These are phyloP conservation scores for Acrobasis suavella DNA, from an alignment of 2,888 invertebrate genomes.

Conservation along the genomic window DNA sequence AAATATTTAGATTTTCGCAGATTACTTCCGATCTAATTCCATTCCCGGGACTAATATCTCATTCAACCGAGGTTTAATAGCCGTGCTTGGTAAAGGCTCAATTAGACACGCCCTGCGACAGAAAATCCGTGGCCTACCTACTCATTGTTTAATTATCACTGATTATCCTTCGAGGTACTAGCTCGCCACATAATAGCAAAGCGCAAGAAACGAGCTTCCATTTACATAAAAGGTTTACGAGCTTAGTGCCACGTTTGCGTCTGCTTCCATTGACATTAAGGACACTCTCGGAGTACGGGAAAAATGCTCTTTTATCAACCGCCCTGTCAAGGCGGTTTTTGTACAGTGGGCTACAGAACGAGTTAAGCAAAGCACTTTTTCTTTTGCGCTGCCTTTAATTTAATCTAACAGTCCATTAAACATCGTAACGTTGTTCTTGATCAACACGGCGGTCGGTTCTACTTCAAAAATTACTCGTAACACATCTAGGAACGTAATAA, in stretches of 20 bases:
- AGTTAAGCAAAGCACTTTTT: neutral
- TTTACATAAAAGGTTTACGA: conserved; percentile 55
- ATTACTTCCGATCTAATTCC: conserved; percentile 22
- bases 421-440: neutral
- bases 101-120: conserved; percentile 3
- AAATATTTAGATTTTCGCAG: conserved; percentile 27
- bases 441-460: neutral
- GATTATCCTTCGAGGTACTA: conserved; percentile 23
- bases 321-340: conserved; percentile 5
- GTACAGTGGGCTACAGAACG: neutral
- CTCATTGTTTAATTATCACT: conserved; percentile 24
- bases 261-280: conserved; percentile 46
- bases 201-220: conserved; percentile 39
- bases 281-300: conserved; percentile 41
- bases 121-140: conserved; percentile 1
- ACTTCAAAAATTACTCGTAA: neutral
- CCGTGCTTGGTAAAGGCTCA: neutral
- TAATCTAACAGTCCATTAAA: neutral
- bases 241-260: conserved; percentile 40
- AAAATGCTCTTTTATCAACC: conserved; percentile 40
- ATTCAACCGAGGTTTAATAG: neutral
- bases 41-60: neutral
- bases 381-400: neutral
- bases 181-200: conserved; percentile 33
- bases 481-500: neutral